A percentile compares a stretch with the other conserved stretches of the same genome.
Conservation (phyloP, 1,140 invertebrate species). For the Calliphora vicina region DNA sequence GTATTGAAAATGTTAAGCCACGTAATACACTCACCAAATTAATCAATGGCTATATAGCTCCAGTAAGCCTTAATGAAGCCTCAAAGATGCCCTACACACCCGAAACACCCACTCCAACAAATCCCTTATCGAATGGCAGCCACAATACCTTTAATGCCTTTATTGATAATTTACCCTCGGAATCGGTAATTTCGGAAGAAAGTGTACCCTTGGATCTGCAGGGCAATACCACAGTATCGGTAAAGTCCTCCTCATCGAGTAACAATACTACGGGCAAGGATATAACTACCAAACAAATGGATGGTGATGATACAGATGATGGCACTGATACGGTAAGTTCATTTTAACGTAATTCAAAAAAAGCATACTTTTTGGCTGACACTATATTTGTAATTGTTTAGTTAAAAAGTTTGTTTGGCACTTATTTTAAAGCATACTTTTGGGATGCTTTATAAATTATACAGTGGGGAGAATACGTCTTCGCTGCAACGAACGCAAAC, state of each 20-base stretch:
- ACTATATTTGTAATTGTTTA: too few species aligned
- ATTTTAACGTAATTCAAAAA: background rate
- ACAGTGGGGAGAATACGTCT: background rate
- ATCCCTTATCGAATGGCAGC: conserved; percentile 22
- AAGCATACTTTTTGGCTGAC: background rate
- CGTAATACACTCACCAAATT: background rate
- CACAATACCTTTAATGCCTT: conserved; percentile 49
- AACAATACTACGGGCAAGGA: conserved; percentile 40
- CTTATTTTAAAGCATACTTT: background rate
- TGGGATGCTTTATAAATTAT: background rate
- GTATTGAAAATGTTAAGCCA: conserved; percentile 48
- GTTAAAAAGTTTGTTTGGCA: background rate
- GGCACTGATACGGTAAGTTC: conserved; percentile 60
- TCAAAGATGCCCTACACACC: background rate
- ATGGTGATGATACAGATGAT: conserved; percentile 52
- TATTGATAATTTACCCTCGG: conserved; percentile 57
- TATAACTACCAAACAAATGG: conserved; percentile 40
- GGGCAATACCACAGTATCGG: conserved; percentile 38
- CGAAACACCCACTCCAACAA: background rate
- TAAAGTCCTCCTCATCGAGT: conserved; percentile 27
- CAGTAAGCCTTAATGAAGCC: background rate
- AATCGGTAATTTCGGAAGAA: conserved; percentile 59
- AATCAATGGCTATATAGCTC: background rate
- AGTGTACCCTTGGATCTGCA: conserved; percentile 56
- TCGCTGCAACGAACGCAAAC: background rate